Conservation (phyloP, 2,888 invertebrate species). For the Athetis lepigone region DNA sequence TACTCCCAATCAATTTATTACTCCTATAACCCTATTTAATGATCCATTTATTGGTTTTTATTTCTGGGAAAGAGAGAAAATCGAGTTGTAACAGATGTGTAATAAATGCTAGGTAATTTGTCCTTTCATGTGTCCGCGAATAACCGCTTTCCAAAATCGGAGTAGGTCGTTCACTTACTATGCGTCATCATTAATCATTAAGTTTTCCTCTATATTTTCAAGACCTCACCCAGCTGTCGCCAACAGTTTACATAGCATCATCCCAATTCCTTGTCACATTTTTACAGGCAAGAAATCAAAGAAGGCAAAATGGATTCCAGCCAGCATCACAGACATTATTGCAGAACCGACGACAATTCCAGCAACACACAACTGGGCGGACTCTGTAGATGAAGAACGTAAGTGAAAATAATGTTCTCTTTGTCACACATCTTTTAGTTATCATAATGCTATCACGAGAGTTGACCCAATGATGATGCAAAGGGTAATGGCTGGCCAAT, state of each 20-base stretch:
- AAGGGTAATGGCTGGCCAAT: constrained; percentile 91
- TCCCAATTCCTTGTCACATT: constrained; percentile 49
- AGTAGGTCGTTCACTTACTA: constrained; percentile 85
- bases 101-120: constrained; percentile 58
- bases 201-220: constrained; percentile 65
- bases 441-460: background rate
- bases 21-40: constrained; percentile 59
- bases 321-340: constrained; percentile 95
- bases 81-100: constrained; percentile 64
- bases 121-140: constrained; percentile 75
- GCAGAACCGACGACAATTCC: constrained; percentile 92
- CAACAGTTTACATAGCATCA: constrained; percentile 52
- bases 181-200: constrained; percentile 86
- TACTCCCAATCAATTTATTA: constrained; percentile 72
- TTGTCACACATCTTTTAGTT: background rate
- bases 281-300: constrained; percentile 95
- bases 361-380: constrained; percentile 93
- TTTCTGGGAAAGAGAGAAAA: constrained; percentile 62
- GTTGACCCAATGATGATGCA: constrained; percentile 84
- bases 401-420: constrained; percentile 74
- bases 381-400: constrained; percentile 96
- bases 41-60: constrained; percentile 51
- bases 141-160: constrained; percentile 86
- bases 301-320: constrained; percentile 96
- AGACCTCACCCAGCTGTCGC: constrained; percentile 58